Conservation (phyloP, 2,113 vertebrate genomes). For the Gymnogyps californianus region DNA sequence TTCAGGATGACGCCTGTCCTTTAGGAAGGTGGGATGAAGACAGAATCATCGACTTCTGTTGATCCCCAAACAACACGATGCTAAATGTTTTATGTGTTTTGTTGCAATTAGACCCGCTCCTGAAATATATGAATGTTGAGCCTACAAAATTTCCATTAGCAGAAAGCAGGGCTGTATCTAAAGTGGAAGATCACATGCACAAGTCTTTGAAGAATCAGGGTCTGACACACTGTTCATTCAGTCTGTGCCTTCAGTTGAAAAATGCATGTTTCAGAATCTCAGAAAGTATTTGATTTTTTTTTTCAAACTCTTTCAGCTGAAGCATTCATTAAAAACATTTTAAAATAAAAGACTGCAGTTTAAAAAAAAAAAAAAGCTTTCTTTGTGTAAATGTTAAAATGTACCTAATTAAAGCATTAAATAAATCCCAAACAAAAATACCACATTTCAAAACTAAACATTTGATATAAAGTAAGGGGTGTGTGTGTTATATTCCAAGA, state of each 20-base stretch:
- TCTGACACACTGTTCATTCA: not conserved
- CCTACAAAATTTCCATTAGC: not conserved
- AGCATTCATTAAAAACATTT: not conserved
- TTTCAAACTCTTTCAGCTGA: not conserved
- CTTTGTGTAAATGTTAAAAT: not conserved
- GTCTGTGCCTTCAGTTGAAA: not conserved
- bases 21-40: not conserved
- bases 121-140: not conserved
- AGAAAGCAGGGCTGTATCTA: not conserved
- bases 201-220: not conserved
- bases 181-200: rapidly evolving
- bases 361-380: not conserved
- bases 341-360: not conserved
- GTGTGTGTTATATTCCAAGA: not conserved
- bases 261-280: not conserved
- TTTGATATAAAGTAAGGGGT: not conserved
- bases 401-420: not conserved
- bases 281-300: not conserved
- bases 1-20: not conserved
- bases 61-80: not conserved
- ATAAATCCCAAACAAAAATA: not conserved
- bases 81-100: not conserved
- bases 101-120: not conserved
- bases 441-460: not conserved
- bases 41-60: not conserved